Base-by-base conservation (phyloP, 1,140 invertebrate genomes). In the Archegozetes longisetosus region DNA sequence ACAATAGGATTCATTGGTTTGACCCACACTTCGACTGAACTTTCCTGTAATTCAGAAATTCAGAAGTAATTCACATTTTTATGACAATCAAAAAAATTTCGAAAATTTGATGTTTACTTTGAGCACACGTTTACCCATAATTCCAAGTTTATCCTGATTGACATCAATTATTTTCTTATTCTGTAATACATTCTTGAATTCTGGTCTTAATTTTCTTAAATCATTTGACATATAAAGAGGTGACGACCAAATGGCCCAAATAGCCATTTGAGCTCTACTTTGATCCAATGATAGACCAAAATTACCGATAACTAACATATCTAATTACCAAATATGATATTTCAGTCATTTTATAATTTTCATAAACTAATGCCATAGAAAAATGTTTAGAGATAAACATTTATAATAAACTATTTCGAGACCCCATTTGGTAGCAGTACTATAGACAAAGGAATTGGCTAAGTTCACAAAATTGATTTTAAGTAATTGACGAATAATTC, bases 51-150 rank as follows among this genome's bases (percentile, higher is more conserved):
- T 14, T 12, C 53, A 51, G 22, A 24, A 51, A 51, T 51, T 51
- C 14, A 1, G 1, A 3, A 51, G 26, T 24, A 1, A 24, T 50
- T 12, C 6, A 50, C 4, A 20, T 50, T 20, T 4, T 3, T 20
- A 9, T 50, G 17, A 20, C 23, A 20, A 17, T 13, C 3, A 23
- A 47, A 17, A 48, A 2, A n/a, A 14, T 14, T n/a, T 48, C 2
- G 22, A 48, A 12, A 46, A 46, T 12, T 46, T n/a, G 17, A 51
- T 1, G 26, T 24, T 29, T 54, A 28, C 55, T 46, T 89, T 86
- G 69, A 84, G 63, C 13, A 77, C 70, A 55, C 70, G 54, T 56
- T 60, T 68, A 4, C 75, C 77, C 62, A 76, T 74, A 46, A 71
- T 66, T 74, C n/a, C n/a, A n/a, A n/a, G n/a, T n/a, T n/a, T n/a